Conservation (phyloP, 2,113 vertebrate genomes). For the Formicarius rufipectus region DNA sequence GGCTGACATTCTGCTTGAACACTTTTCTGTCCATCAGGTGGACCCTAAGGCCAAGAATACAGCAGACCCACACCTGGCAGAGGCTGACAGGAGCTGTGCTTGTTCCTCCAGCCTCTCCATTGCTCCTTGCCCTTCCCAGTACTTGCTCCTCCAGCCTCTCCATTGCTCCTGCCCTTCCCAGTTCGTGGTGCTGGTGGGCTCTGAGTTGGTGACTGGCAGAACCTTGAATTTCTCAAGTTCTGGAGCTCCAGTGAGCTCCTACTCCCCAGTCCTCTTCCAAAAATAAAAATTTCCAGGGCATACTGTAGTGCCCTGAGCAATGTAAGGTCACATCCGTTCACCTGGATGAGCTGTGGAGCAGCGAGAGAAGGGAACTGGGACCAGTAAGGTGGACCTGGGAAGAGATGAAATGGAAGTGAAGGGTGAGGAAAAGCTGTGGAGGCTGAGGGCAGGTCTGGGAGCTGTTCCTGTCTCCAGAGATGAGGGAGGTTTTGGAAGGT, state of each 20-base stretch:
- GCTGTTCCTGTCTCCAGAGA: not conserved
- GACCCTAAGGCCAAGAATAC: not conserved
- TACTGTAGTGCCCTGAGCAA: not conserved
- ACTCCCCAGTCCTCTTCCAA: not conserved
- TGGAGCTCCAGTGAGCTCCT: not conserved
- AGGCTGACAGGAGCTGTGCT: not conserved
- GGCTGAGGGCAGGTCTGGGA: not conserved
- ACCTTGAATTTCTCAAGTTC: not conserved
- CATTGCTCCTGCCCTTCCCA: not conserved
- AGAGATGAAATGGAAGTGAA: not conserved
- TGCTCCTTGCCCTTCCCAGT: not conserved
- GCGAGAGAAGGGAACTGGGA: not conserved
- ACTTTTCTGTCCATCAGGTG: accelerated
- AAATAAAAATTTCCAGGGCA: not conserved
- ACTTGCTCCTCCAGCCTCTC: accelerated
- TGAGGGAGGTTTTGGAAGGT: not conserved
- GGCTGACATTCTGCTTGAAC: not conserved
- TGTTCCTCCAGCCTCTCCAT: accelerated
- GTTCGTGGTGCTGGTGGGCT: not conserved
- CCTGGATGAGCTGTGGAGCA: not conserved
- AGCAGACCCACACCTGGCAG: accelerated
- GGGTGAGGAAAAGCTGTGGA: not conserved
- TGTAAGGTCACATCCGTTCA: accelerated
- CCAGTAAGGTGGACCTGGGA: not conserved
- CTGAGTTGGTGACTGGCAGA: not conserved